Evolutionary conservation across 37 sponge, comb jelly and placozoan genomes (phyloP).

Genomic region (Ephydatia muelleri): DNA sequence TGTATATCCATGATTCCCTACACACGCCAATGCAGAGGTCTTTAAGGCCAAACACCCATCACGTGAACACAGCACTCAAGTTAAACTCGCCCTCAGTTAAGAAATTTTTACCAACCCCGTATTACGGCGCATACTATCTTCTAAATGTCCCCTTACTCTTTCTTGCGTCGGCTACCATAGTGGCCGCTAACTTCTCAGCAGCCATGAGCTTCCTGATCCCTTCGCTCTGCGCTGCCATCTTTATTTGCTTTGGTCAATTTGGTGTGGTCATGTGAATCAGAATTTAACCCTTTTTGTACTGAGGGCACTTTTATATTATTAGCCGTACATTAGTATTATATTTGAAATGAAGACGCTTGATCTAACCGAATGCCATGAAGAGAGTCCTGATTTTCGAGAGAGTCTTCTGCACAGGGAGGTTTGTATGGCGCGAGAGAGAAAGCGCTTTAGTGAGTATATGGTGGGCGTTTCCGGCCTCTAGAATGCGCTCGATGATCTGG

Average conservation of each 20-base stretch:
- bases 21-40: neutral
- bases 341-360: slow-evolving; percentile 59
- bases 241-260: neutral
- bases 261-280: neutral
- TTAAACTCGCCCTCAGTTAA: neutral
- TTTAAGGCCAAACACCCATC: neutral
- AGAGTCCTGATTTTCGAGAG: slow-evolving; percentile 50
- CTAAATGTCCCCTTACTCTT: slow-evolving; percentile 52
- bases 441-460: too few relatives aligned
- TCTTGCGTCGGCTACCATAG: slow-evolving; percentile 71
- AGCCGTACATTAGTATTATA: neutral
- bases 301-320: neutral
- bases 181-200: slow-evolving; percentile 82
- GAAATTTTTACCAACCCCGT: too few relatives aligned
- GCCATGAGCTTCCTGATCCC: slow-evolving; percentile 82
- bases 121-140: neutral
- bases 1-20: too few relatives aligned
- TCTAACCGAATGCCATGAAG: slow-evolving; percentile 61
- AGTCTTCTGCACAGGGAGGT: slow-evolving; percentile 55
- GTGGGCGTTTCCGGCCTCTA: slow-evolving; percentile 13
- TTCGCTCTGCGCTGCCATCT: slow-evolving; percentile 81
- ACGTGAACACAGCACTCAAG: neutral
- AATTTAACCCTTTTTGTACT: neutral
- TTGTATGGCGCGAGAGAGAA: neutral
- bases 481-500: slow-evolving; percentile 47